Conservation (phyloP, 2,888 invertebrate species). For the Agonopterix alstromeriana region DNA sequence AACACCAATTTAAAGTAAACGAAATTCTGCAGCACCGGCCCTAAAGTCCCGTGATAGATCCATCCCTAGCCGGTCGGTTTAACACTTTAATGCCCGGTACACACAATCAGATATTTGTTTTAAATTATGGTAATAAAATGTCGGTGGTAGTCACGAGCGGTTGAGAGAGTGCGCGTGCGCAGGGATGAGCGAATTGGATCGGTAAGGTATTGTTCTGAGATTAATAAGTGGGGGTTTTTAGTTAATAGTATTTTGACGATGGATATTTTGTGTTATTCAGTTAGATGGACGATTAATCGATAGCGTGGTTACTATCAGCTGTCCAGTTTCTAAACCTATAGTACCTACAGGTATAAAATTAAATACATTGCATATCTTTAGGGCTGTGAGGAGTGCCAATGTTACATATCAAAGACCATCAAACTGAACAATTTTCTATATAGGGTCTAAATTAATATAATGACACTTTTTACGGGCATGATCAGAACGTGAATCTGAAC, state of each 20-base stretch:
- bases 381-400: too few species aligned
- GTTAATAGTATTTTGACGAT: neutral
- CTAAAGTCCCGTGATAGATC: constrained; percentile 22
- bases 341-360: too few species aligned
- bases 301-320: too few species aligned
- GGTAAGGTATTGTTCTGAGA: constrained; percentile 11
- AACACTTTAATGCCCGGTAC: constrained; percentile 75
- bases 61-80: constrained; percentile 60
- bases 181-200: constrained; percentile 53
- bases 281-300: too few species aligned
- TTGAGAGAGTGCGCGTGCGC: constrained; percentile 57
- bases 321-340: too few species aligned
- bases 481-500: too few species aligned
- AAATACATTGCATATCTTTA: too few species aligned
- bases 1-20: too few species aligned
- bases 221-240: neutral
- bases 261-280: neutral
- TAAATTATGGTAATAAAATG: constrained; percentile 79
- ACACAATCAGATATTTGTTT: constrained; percentile 79
- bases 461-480: too few species aligned
- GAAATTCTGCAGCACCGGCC: neutral
- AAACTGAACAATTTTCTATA: too few species aligned
- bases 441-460: too few species aligned
- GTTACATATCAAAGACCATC: too few species aligned
- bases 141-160: constrained; percentile 73